Conservation (phyloP, 2,113 vertebrate species). For the Thamnophis sirtalis region DNA sequence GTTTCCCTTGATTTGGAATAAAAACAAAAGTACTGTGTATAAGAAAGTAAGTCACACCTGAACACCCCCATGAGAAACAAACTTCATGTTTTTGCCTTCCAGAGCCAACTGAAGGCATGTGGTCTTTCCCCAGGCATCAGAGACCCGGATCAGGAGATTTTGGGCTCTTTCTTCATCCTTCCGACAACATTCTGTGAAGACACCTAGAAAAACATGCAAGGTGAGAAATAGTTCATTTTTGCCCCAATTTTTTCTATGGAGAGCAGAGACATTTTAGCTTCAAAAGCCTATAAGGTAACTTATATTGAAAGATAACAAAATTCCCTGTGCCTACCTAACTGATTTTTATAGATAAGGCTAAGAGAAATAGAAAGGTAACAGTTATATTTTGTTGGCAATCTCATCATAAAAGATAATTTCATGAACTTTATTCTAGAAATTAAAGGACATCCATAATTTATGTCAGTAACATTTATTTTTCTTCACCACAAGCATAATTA, state of each 20-base stretch:
- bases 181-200: conserved; percentile 86
- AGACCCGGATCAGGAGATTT: conserved; percentile 81
- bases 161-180: conserved; percentile 79
- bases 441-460: not conserved
- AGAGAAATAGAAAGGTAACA: not conserved
- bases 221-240: not conserved
- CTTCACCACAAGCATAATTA: not conserved
- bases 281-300: not conserved
- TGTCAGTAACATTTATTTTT: not conserved
- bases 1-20: not conserved
- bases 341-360: not conserved
- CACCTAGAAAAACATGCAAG: conserved; percentile 49
- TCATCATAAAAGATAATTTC: not conserved
- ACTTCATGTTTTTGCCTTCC: conserved; percentile 86
- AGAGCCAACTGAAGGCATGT: conserved; percentile 87
- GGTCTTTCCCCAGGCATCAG: conserved; percentile 84
- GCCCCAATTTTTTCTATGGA: not conserved
- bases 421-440: not conserved
- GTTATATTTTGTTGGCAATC: not conserved
- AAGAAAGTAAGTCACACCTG: conserved; percentile 73
- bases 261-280: no score
- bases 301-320: not conserved
- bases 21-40: not conserved
- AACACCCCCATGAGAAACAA: conserved; percentile 87
- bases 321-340: accelerated